A percentile compares a stretch with the other conserved stretches of the same genome.
phyloP scores from a whole-genome alignment of 2,113 vertebrate genomes.

The Nerophis ophidion region DNA sequence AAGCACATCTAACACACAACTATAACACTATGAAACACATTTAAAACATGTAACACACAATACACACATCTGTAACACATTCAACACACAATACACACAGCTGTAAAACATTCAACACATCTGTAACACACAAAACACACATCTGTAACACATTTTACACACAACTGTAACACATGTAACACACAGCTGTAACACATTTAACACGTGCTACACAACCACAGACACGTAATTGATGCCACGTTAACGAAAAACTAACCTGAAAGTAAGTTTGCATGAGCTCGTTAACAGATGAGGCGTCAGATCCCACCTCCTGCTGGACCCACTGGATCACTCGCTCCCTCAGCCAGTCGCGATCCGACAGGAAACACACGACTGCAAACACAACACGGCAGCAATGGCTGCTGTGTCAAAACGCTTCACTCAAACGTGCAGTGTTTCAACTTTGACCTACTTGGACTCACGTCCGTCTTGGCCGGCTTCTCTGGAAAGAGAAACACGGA shows the following conservation, averaged over 20 bases:
- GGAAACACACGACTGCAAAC: constrained; percentile 42
- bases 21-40: too few species aligned
- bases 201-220: constrained; percentile 1
- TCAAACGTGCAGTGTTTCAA: neutral
- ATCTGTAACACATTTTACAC: too few species aligned
- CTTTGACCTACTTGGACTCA: constrained; percentile 43
- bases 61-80: too few species aligned
- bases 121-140: too few species aligned
- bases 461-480: constrained; percentile 11
- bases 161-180: too few species aligned
- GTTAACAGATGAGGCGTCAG: neutral
- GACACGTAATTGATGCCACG: neutral
- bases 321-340: constrained; percentile 43
- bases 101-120: too few species aligned
- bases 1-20: too few species aligned
- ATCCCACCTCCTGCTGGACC: constrained; percentile 28
- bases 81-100: too few species aligned
- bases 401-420: neutral
- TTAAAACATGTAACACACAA: too few species aligned
- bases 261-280: constrained; percentile 32
- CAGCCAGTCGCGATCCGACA: constrained; percentile 48
- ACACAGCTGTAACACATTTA: too few species aligned
- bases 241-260: constrained; percentile 15
- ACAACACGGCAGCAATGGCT: neutral
- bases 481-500: constrained; percentile 23